Conservation (phyloP, 2,888 invertebrate genomes). For the Scaptomyza caliginosa region DNA sequence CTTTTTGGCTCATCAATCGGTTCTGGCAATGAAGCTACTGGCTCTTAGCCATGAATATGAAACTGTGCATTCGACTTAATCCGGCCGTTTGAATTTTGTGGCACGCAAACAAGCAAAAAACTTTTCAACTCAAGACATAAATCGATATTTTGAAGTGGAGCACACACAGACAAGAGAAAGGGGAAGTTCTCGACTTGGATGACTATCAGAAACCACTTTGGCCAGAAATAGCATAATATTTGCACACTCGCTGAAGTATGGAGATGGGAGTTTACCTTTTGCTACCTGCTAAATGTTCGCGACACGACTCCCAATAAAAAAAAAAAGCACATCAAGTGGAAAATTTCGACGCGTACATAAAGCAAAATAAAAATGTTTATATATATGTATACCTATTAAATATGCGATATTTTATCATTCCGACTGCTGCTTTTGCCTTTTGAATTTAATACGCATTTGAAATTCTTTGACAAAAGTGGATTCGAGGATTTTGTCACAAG, state of each 20-base stretch:
- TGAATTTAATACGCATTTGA: slow-evolving; percentile 48
- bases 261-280: slow-evolving; percentile 25
- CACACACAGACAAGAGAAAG: slow-evolving; percentile 17
- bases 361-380: slow-evolving; percentile 43
- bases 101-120: slow-evolving; percentile 39
- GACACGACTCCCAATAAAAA: slow-evolving; percentile 24
- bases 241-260: slow-evolving; percentile 50
- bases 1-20: slow-evolving; percentile 43
- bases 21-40: slow-evolving; percentile 13
- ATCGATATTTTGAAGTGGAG: slow-evolving; percentile 66
- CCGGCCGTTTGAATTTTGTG: slow-evolving; percentile 53
- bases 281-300: slow-evolving; percentile 56
- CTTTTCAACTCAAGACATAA: slow-evolving; percentile 48
- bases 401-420: slow-evolving; percentile 59
- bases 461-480: slow-evolving; percentile 33
- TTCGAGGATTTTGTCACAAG: slow-evolving; percentile 26
- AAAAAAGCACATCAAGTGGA: slow-evolving; percentile 38
- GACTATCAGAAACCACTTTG: slow-evolving; percentile 74
- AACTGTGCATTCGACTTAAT: slow-evolving; percentile 41
- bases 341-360: slow-evolving; percentile 45
- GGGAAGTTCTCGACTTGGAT: slow-evolving; percentile 46
- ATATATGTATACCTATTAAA: slow-evolving; percentile 37
- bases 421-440: slow-evolving; percentile 32
- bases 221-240: slow-evolving; percentile 70
- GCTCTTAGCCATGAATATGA: slow-evolving; percentile 16